Conservation (phyloP, 2,888 invertebrate species). For the Vanessa cardui region DNA sequence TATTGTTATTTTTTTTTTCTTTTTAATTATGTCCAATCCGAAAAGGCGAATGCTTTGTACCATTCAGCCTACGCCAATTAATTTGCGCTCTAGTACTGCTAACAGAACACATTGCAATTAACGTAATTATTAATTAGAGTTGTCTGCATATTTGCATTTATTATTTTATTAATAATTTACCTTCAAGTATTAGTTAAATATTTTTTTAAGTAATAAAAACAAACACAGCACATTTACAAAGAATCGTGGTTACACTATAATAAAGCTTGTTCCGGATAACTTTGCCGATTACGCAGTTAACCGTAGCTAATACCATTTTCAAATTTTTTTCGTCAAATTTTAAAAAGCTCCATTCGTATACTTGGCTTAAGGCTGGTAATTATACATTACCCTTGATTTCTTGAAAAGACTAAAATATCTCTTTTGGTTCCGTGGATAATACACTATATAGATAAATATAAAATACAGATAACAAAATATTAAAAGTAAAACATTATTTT, state of each 20-base stretch:
- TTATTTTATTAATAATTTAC: too few species aligned
- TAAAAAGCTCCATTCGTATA: slow-evolving; percentile 84
- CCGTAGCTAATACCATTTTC: slow-evolving; percentile 69
- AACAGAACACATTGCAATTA: too few species aligned
- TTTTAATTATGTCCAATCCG: too few species aligned
- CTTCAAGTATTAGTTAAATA: not conserved
- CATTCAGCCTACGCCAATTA: too few species aligned
- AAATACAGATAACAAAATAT: slow-evolving; percentile 42
- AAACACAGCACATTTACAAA: slow-evolving; percentile 54
- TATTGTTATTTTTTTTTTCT: slow-evolving; percentile 8
- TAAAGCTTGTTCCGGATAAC: slow-evolving; percentile 78
- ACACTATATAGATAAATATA: slow-evolving; percentile 36
- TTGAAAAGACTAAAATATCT: slow-evolving; percentile 48
- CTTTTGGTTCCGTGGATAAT: slow-evolving; percentile 50
- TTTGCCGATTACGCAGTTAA: slow-evolving; percentile 59
- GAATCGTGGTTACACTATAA: slow-evolving; percentile 66
- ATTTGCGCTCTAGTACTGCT: too few species aligned
- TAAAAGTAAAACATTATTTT: slow-evolving; percentile 35
- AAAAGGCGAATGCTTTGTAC: not conserved
- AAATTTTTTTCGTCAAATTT: slow-evolving; percentile 50
- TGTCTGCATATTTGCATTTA: too few species aligned
- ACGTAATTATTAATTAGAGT: too few species aligned
- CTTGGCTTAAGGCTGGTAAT: slow-evolving; percentile 87
- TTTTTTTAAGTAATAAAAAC: slow-evolving; percentile 35
- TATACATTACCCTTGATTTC: slow-evolving; percentile 69